Conservation (phyloP, 2,797 vertebrate species). For the Kryptopterus vitreolus region DNA sequence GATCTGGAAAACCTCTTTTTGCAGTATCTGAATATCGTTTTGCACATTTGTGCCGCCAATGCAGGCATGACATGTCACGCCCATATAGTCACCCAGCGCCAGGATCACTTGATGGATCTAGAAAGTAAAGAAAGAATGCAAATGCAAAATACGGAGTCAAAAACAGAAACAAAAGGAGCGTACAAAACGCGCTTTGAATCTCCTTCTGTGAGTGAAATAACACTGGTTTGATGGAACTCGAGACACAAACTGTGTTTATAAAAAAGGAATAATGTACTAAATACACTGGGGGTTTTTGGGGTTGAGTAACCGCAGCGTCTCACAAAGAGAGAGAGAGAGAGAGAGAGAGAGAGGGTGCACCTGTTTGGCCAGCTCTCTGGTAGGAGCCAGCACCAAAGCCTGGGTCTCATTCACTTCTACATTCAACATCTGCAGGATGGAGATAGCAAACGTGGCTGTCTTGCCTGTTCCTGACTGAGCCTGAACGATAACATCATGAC, state of each 20-base stretch:
- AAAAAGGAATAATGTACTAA: neutral
- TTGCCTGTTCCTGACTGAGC: constrained; percentile 89
- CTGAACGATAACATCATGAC: constrained; percentile 89
- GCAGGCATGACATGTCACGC: constrained; percentile 75
- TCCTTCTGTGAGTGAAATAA: no score
- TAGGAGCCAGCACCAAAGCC: constrained; percentile 87
- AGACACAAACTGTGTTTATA: neutral
- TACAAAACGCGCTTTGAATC: no score
- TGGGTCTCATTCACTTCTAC: constrained; percentile 87
- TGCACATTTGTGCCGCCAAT: constrained; percentile 78
- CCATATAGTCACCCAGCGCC: constrained; percentile 79
- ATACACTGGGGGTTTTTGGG: neutral
- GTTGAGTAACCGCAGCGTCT: constrained; percentile 17
- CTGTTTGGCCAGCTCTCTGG: constrained; percentile 89
- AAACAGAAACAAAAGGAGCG: neutral
- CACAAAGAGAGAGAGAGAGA: no score
- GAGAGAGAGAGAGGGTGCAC: constrained; percentile 67
- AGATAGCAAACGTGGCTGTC: constrained; percentile 90
- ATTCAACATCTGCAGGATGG: constrained; percentile 89
- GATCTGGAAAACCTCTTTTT: constrained; percentile 75
- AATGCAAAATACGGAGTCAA: neutral
- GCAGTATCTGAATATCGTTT: constrained; percentile 77
- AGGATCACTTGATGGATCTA: constrained; percentile 81
- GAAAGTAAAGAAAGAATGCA: neutral
- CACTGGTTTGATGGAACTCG: no score